Evolutionary conservation across 2,888 invertebrate genomes (phyloP).

Genomic region (Leptinotarsa rubiginosa): DNA sequence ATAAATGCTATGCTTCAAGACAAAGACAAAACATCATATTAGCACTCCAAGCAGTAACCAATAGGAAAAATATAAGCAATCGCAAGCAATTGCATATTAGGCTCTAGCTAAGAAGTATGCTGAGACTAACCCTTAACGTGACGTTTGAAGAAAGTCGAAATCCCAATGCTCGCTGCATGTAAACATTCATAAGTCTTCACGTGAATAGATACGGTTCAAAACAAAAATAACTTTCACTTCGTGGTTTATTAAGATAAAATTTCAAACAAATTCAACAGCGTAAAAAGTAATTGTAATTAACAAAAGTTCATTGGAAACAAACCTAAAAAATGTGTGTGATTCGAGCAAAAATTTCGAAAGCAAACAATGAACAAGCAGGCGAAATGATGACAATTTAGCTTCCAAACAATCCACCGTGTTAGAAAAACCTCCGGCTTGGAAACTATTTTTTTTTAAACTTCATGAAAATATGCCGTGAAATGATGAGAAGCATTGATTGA

Average conservation of each 20-base stretch:
- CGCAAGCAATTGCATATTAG: slow-evolving; percentile 52
- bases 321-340: slow-evolving; percentile 48
- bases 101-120: slow-evolving; percentile 52
- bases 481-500: too few relatives aligned
- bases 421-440: too few relatives aligned
- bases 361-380: too few relatives aligned
- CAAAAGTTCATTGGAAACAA: slow-evolving; percentile 51
- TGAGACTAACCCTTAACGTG: slow-evolving; percentile 65
- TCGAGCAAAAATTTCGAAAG: neutral
- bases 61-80: slow-evolving; percentile 53
- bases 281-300: slow-evolving; percentile 40
- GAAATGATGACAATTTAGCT: too few relatives aligned
- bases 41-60: slow-evolving; percentile 67
- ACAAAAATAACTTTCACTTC: slow-evolving; percentile 37
- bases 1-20: slow-evolving; percentile 44
- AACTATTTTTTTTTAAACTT: too few relatives aligned
- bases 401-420: too few relatives aligned
- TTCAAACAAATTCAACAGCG: slow-evolving; percentile 55
- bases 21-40: slow-evolving; percentile 60
- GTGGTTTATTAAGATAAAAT: slow-evolving; percentile 51
- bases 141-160: slow-evolving; percentile 64
- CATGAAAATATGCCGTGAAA: too few relatives aligned
- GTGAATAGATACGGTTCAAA: slow-evolving; percentile 33
- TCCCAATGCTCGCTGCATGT: slow-evolving; percentile 66
- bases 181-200: slow-evolving; percentile 53